A percentile compares a stretch with the other conserved stretches of the same genome.
phyloP scores from a whole-genome alignment of 2,113 vertebrate species.

The Grammomys dolichurus region DNA sequence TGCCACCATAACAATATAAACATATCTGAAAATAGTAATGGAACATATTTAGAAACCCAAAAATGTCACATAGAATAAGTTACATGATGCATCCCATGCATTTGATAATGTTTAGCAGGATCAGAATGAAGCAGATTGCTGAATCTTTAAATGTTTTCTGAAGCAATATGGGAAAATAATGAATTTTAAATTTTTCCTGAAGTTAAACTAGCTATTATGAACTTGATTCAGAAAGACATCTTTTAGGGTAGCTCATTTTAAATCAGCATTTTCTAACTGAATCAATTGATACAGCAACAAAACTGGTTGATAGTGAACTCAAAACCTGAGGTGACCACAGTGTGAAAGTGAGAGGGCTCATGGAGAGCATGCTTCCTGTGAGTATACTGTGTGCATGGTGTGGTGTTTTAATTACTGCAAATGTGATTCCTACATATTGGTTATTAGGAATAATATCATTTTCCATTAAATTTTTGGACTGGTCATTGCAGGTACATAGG shows the following conservation, averaged over 20 bases:
- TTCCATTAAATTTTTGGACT: background rate
- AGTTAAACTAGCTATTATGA: constrained; percentile 35
- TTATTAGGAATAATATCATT: constrained; percentile 19
- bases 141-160: constrained; percentile 5
- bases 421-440: background rate
- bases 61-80: background rate
- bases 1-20: background rate
- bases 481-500: background rate
- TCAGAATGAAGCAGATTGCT: constrained; percentile 41
- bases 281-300: background rate
- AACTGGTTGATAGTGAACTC: constrained; percentile 29
- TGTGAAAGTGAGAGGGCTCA: background rate
- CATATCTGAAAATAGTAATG: constrained; percentile 42
- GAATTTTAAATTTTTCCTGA: constrained; percentile 52
- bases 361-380: background rate
- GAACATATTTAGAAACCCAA: background rate
- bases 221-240: background rate
- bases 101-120: background rate
- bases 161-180: constrained; percentile 11
- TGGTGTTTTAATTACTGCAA: background rate
- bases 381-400: background rate
- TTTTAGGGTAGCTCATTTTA: constrained; percentile 48
- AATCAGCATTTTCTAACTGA: constrained; percentile 67
- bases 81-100: background rate
- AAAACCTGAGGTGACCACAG: constrained; percentile 27